Evolutionary conservation across 1,140 invertebrate species (phyloP), one percentile per base, ranked within the genome.

Genomic region (Spodoptera frugiperda): DNA sequence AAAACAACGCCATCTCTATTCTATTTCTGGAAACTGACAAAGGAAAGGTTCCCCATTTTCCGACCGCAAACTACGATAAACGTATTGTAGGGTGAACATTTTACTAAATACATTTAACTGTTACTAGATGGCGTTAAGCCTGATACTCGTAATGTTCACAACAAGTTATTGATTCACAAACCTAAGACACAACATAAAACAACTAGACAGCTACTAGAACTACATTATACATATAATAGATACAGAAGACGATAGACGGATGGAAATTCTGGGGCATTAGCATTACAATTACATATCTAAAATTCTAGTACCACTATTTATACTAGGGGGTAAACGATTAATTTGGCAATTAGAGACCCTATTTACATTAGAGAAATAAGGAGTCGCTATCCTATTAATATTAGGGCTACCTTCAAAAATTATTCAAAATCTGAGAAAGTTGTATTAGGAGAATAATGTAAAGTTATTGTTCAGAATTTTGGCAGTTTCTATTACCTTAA

Each of bases 251-350:
- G 87, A 92, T 91, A 93, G 91, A 93, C 94, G 94, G 94, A 94
- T 94, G 94, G 93, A 94, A 93, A 94, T 93, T 93, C 94, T 94
- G 94, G 93, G 94, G 94, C 93, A 90, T 94, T 93, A 91, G 92
- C 89, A 80, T 77, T 77, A 80, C 74, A 71, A 89, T 87, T 84
- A 89, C 61, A 80, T 89, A 54, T 81, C 84, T 90, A 93, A 87
- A 84, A 84, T 81, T 83, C 87, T 91, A 90, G 70, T 84, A 85
- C 81, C 71, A 85, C 65, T 84, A 83, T 87, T 73, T 73, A 82
- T 78, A 78, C 88, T 88, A 89, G 51, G 84, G 82, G 87, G 80
- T 91, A 87, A 86, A 85, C 84, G 19, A 59, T 68, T 68, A 78
- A 48, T 88, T 91, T 91, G 90, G 89, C 90, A 91, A 87, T 79